These are phyloP conservation scores for Brachyistius frenatus DNA, from an alignment of 2,113 vertebrate species.

Conservation along the genomic window DNA sequence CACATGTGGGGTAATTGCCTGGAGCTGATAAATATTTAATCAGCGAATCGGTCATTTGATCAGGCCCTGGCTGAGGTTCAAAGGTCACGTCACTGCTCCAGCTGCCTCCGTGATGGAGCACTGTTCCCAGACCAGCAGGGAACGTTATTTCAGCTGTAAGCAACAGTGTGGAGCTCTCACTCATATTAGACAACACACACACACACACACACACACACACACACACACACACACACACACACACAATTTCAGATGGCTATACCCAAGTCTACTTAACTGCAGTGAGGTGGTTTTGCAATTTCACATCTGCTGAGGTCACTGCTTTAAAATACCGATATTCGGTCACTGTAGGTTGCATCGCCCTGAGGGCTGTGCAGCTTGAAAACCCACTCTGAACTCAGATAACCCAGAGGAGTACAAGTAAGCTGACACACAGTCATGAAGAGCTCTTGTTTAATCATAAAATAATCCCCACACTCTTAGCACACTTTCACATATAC, in stretches of 20 bases:
- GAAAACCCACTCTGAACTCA: constrained; percentile 60
- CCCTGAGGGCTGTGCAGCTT: constrained; percentile 55
- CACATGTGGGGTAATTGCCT: constrained; percentile 53
- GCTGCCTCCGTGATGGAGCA: constrained; percentile 77
- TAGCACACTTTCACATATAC: background rate
- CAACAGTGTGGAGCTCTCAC: constrained; percentile 40
- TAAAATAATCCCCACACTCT: constrained; percentile 3
- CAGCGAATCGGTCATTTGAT: constrained; percentile 67
- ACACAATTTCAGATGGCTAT: constrained; percentile 27
- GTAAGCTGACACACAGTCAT: constrained; percentile 7
- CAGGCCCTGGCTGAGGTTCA: constrained; percentile 72
- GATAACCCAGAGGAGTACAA: constrained; percentile 58
- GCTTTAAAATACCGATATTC: constrained; percentile 70
- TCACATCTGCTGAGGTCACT: constrained; percentile 74
- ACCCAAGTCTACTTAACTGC: constrained; percentile 38
- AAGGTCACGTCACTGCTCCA: constrained; percentile 74
- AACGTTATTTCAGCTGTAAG: constrained; percentile 81
- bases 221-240: constrained; percentile 34
- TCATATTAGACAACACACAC: constrained; percentile 43
- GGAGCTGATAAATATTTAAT: constrained; percentile 78
- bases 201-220: constrained; percentile 33
- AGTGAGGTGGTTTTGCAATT: constrained; percentile 70
- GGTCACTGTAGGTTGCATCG: constrained; percentile 64
- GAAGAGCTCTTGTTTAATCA: constrained; percentile 7
- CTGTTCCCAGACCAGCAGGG: constrained; percentile 73